Evolutionary conservation across 2,888 invertebrate species (phyloP), one percentile per base, ranked within the genome.

Genomic region (Arrhopalites spinosus): DNA sequence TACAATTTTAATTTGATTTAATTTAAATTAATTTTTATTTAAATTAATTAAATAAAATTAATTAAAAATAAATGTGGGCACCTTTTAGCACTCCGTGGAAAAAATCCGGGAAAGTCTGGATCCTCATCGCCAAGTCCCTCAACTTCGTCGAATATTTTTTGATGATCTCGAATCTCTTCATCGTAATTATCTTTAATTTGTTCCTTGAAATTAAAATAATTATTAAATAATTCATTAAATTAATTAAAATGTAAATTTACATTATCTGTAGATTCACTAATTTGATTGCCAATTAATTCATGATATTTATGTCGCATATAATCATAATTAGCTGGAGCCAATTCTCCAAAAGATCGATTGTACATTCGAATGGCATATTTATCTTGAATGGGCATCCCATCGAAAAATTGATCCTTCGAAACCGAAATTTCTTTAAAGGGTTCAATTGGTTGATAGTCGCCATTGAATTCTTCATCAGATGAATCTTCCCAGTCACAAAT

Each of bases 41-140:
- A n/a, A n/a, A n/a, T n/a, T n/a, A n/a, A n/a, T n/a, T n/a, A n/a
- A n/a, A n/a, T n/a, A n/a, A n/a, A n/a, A n/a, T n/a, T n/a, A n/a
- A n/a, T n/a, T n/a, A n/a, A n/a, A n/a, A n/a, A n/a, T n/a, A n/a
- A n/a, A n/a, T n/a, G n/a, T n/a, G n/a, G n/a, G n/a, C n/a, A 70
- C 66, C 43, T 67, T 61, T 68, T 76, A 8, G 76, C 73, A 27
- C 67, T 59, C n/a, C 56, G 5, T 2, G 73, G 68, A 45, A 59
- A 67, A 53, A 76, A 76, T 45, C 76, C 76, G 11, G 76, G 76
- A 30, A 76, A 76, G 11, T 76, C 76, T 1, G 76, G 76, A 50
- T 76, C 76, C 61, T 76, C 76, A 45, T 76, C 76, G 1, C 68
- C 74, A 1, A 74, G n/a, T 11, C 59, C 68, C n/a, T 74, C 66